Evolutionary conservation across 1,140 invertebrate genomes (phyloP).

Genomic region (Drosophila lowei): DNA sequence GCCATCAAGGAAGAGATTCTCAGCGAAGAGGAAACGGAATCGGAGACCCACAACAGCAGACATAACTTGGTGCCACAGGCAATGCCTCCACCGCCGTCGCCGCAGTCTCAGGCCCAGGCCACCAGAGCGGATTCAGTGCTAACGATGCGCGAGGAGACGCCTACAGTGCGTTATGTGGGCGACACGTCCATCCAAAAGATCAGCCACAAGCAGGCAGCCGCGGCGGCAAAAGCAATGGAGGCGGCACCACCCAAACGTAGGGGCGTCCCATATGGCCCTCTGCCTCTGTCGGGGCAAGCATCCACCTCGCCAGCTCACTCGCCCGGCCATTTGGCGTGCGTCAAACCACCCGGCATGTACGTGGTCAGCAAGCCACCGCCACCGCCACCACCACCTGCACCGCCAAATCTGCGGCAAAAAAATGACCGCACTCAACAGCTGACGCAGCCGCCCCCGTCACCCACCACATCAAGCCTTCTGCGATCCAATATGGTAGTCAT

Average conservation of each 20-base stretch:
- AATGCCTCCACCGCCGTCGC: constrained; percentile 35
- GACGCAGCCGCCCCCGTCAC: constrained; percentile 5
- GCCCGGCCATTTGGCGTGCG: constrained; percentile 16
- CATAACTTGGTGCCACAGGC: neutral
- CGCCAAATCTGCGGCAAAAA: constrained; percentile 38
- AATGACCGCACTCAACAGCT: constrained; percentile 24
- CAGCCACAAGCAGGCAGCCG: constrained; percentile 42
- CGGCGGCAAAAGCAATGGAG: constrained; percentile 14
- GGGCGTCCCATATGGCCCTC: constrained; percentile 49
- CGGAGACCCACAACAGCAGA: neutral
- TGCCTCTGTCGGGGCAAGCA: constrained; percentile 16
- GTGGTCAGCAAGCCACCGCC: neutral
- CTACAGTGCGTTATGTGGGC: constrained; percentile 63
- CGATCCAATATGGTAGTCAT: constrained; percentile 78
- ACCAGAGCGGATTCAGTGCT: constrained; percentile 1
- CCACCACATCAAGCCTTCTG: constrained; percentile 53
- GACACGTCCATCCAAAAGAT: constrained; percentile 76
- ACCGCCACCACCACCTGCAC: constrained; percentile 6
- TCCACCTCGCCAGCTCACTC: constrained; percentile 21
- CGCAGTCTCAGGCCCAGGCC: constrained; percentile 14
- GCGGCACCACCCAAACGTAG: constrained; percentile 27
- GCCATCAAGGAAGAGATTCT: constrained; percentile 63
- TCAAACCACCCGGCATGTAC: constrained; percentile 16
- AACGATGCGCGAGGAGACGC: constrained; percentile 9
- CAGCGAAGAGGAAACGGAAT: constrained; percentile 52